phyloP scores from a whole-genome alignment of 1,140 invertebrate genomes.

The Drosophila pseudoananassae region DNA sequence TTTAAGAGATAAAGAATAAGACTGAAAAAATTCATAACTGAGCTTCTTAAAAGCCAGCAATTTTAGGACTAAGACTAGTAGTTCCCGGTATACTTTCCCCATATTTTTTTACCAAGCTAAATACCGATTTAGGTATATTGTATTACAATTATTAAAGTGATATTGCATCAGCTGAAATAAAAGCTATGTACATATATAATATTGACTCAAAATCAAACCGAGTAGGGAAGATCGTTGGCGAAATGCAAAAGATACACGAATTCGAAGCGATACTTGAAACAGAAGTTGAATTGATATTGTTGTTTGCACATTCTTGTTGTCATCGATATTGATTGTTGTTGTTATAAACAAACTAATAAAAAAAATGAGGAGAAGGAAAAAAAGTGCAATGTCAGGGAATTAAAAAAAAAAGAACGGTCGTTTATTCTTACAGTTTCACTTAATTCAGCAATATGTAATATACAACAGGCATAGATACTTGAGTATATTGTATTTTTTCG shows the following conservation, averaged over 20 bases:
- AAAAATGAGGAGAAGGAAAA: conserved; percentile 11
- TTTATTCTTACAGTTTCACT: conserved; percentile 29
- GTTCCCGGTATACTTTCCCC: neutral
- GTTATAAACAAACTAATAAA: conserved; percentile 70
- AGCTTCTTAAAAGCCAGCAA: neutral
- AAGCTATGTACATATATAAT: neutral
- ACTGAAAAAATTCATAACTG: too few species aligned
- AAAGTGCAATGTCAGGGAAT: conserved; percentile 57
- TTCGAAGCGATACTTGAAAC: conserved; percentile 35
- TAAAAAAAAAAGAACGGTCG: conserved; percentile 8
- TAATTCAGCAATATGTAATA: conserved; percentile 34
- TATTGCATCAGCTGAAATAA: conserved; percentile 61
- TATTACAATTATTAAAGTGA: conserved; percentile 30
- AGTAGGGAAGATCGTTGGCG: conserved; percentile 8
- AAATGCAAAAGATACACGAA: conserved; percentile 16
- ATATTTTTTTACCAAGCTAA: conserved; percentile 6
- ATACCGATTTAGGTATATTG: conserved; percentile 9
- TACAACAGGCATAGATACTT: conserved; percentile 6
- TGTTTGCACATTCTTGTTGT: conserved; percentile 19
- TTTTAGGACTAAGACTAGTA: neutral
- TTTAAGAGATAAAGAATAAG: too few species aligned
- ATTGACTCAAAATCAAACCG: conserved; percentile 1
- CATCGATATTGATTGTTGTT: conserved; percentile 27
- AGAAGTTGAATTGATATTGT: conserved; percentile 32
- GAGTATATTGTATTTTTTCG: conserved; percentile 32